These are phyloP conservation scores for Heliconius sara DNA, from an alignment of 2,888 invertebrate species.

Conservation along the genomic window DNA sequence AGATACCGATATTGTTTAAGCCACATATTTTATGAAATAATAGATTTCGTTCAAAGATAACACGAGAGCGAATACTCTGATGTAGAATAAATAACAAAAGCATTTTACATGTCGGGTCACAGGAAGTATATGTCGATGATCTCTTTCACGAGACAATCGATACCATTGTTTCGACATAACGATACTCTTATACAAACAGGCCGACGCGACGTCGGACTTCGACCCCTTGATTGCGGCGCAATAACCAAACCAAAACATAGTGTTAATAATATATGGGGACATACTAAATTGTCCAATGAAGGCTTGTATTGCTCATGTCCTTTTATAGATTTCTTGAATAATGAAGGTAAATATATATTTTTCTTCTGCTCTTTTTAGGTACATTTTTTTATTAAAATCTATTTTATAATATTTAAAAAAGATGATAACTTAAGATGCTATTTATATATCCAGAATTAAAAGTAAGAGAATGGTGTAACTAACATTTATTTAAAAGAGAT, in stretches of 20 bases:
- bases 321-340: neutral
- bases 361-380: neutral
- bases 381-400: neutral
- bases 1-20: neutral
- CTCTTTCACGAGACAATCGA: conserved; percentile 44
- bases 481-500: neutral
- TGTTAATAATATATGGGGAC: conserved; percentile 10
- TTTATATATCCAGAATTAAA: too few species aligned
- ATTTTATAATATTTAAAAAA: too few species aligned
- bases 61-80: neutral
- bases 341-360: neutral
- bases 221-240: conserved; percentile 43
- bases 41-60: neutral
- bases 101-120: conserved; percentile 37
- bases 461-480: neutral
- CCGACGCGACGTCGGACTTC: conserved; percentile 45
- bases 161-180: conserved; percentile 43
- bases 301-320: neutral
- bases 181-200: conserved; percentile 33
- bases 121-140: conserved; percentile 45
- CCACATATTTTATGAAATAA: neutral
- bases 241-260: conserved; percentile 30
- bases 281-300: conserved; percentile 5
- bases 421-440: too few species aligned
- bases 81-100: conserved; percentile 24